Evolutionary conservation across 1,140 invertebrate genomes (phyloP).

Genomic region (Cecropterus lyciades): DNA sequence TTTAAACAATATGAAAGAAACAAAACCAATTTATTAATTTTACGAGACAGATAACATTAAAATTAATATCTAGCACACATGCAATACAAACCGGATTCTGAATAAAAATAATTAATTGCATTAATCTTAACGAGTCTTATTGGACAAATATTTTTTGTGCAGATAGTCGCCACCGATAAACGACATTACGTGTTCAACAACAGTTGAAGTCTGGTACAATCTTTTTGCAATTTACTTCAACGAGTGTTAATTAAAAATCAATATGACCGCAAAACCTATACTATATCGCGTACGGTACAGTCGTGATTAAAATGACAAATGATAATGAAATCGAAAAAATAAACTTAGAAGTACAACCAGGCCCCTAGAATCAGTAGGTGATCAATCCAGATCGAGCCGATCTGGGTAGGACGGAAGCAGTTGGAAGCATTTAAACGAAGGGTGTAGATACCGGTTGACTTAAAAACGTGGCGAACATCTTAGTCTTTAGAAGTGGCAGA

Average conservation of each 20-base stretch:
- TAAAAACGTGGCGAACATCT: no score
- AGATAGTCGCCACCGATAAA: conserved; percentile 36
- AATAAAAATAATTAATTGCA: conserved; percentile 11
- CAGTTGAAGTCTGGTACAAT: conserved; percentile 16
- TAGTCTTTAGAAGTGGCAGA: no score
- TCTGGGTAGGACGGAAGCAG: no score
- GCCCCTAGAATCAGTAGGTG: no score
- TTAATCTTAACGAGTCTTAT: conserved; percentile 13
- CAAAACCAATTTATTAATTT: no score
- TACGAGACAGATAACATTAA: no score
- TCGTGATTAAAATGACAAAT: conserved; percentile 21
- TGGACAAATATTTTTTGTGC: conserved; percentile 8
- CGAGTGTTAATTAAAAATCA: conserved; percentile 68
- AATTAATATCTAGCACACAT: background rate
- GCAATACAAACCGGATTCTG: background rate
- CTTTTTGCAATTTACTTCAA: conserved; percentile 40
- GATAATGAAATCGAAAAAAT: no score
- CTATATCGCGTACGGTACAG: conserved; percentile 49
- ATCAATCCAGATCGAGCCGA: no score
- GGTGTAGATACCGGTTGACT: no score
- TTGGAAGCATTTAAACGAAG: no score
- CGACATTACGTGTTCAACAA: conserved; percentile 40
- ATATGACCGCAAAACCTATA: conserved; percentile 65
- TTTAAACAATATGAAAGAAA: no score
- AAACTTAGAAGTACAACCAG: no score